A percentile compares a stretch with the other conserved stretches of the same genome.
phyloP scores from a whole-genome alignment of 2,113 vertebrate species.

The Epinephelus lanceolatus region DNA sequence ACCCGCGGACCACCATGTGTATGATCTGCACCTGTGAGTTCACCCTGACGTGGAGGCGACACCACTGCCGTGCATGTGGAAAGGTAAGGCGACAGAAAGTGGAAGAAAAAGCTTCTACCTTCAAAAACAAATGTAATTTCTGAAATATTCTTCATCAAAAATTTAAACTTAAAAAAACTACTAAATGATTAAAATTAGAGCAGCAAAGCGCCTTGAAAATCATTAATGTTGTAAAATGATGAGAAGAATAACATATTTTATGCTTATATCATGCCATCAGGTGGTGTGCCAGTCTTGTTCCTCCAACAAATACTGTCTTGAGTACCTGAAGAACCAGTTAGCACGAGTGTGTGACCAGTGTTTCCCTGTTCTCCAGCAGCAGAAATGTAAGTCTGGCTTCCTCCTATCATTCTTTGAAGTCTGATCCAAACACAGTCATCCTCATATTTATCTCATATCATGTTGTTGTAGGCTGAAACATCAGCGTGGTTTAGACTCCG shows the following conservation, averaged over 20 bases:
- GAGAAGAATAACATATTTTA: not conserved
- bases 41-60: slow-evolving; percentile 94
- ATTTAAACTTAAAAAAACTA: not conserved
- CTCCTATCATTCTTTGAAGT: not conserved
- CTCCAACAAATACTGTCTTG: slow-evolving; percentile 91
- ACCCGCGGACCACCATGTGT: slow-evolving; percentile 95
- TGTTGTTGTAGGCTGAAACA: too few relatives aligned
- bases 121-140: not conserved
- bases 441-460: not conserved
- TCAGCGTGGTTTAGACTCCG: not conserved
- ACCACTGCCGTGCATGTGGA: slow-evolving; percentile 97
- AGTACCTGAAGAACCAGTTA: slow-evolving; percentile 94
- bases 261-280: slow-evolving; percentile 74
- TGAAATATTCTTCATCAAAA: not conserved
- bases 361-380: slow-evolving; percentile 89
- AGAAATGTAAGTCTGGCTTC: slow-evolving; percentile 79
- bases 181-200: not conserved
- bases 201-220: not conserved
- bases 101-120: not conserved
- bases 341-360: slow-evolving; percentile 96
- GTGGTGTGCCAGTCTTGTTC: slow-evolving; percentile 98
- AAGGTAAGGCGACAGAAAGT: slow-evolving; percentile 85
- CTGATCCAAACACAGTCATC: not conserved
- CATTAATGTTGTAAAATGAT: not conserved
- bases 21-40: slow-evolving; percentile 99